Evolutionary conservation across 2,797 vertebrate genomes (phyloP).

Genomic region (Hydrocynus forskahlii): DNA sequence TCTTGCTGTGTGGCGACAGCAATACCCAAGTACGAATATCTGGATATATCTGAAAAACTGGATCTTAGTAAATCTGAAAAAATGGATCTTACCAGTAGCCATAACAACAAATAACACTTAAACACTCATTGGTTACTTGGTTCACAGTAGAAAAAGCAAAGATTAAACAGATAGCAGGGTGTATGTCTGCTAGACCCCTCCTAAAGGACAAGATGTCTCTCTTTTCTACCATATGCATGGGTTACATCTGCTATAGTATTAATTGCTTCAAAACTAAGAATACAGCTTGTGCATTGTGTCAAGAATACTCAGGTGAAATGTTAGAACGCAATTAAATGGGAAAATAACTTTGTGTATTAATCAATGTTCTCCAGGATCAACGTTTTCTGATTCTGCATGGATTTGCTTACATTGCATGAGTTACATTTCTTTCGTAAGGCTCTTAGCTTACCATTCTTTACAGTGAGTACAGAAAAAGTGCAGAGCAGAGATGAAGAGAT

Average conservation of each 20-base stretch:
- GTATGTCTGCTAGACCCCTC: too few relatives aligned
- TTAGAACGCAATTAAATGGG: not conserved
- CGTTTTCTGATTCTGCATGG: too few relatives aligned
- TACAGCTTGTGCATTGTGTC: not conserved
- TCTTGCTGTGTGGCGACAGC: too few relatives aligned
- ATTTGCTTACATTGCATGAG: not conserved
- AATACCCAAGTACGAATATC: too few relatives aligned
- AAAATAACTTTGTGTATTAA: not conserved
- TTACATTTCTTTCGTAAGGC: not conserved
- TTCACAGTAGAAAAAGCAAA: not conserved
- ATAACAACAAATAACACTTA: not conserved
- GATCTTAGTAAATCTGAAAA: too few relatives aligned
- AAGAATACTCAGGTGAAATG: too few relatives aligned
- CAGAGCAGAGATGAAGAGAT: not conserved
- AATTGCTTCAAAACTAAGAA: too few relatives aligned
- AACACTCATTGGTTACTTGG: not conserved
- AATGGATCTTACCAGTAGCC: too few relatives aligned
- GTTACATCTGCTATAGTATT: not conserved
- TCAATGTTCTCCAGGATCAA: too few relatives aligned
- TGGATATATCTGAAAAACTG: too few relatives aligned
- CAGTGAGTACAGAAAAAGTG: not conserved
- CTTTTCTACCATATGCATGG: not conserved
- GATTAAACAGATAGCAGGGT: too few relatives aligned
- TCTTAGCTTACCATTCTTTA: not conserved
- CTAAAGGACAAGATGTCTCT: too few relatives aligned